phyloP scores from a whole-genome alignment of 2,888 invertebrate species.

The Sinopyrophorus schimmeli region DNA sequence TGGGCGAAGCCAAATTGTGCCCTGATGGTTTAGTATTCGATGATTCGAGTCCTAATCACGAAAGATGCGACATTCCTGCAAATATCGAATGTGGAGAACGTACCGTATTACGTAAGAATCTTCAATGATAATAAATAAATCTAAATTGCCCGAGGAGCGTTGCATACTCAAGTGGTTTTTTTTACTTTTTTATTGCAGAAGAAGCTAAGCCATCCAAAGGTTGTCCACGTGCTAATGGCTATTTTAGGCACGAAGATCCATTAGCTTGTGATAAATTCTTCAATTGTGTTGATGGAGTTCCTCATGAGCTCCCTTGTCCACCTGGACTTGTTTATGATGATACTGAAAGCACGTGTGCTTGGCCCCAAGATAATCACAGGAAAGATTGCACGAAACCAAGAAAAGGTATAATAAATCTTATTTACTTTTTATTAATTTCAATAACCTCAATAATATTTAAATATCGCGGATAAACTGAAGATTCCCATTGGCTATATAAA shows the following conservation, averaged over 20 bases:
- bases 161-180: too few relatives aligned
- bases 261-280: slow-evolving; percentile 76
- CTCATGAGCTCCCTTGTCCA: slow-evolving; percentile 70
- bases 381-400: slow-evolving; percentile 59
- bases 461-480: too few relatives aligned
- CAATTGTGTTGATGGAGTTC: slow-evolving; percentile 75
- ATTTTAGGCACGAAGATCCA: slow-evolving; percentile 75
- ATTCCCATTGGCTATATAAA: too few relatives aligned
- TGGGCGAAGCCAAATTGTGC: slow-evolving; percentile 68
- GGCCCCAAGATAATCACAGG: slow-evolving; percentile 67
- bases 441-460: too few relatives aligned
- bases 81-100: slow-evolving; percentile 79
- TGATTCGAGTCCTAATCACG: slow-evolving; percentile 71
- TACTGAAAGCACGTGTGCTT: slow-evolving; percentile 71
- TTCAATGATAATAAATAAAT: too few relatives aligned
- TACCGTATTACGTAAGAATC: slow-evolving; percentile 71
- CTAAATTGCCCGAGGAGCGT: too few relatives aligned
- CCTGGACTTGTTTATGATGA: slow-evolving; percentile 79
- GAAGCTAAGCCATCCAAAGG: slow-evolving; percentile 71
- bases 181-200: slow-evolving; percentile 70
- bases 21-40: slow-evolving; percentile 79
- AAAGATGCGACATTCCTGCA: slow-evolving; percentile 75
- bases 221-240: slow-evolving; percentile 78
- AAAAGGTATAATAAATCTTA: slow-evolving; percentile 57
- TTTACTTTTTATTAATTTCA: too few relatives aligned